Evolutionary conservation across 35 echinoderm and acorn worm genomes (phyloP).

Genomic region (Lytechinus pictus): DNA sequence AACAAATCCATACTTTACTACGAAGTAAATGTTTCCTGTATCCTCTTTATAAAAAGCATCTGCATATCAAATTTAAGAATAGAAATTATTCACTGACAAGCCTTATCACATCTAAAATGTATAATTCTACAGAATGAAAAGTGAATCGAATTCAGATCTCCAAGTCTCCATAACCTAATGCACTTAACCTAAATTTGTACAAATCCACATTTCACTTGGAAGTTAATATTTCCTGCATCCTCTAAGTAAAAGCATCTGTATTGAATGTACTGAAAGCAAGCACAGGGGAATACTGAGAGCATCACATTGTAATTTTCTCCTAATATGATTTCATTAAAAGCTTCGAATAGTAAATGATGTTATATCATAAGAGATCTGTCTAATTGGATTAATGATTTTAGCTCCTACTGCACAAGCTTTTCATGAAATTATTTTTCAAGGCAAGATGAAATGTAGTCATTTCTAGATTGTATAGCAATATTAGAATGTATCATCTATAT

Average conservation of each 20-base stretch:
- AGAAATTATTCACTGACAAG: too few relatives aligned
- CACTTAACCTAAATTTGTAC: background rate
- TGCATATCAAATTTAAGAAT: too few relatives aligned
- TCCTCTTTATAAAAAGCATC: too few relatives aligned
- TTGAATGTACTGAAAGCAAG: background rate
- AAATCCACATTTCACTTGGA: background rate
- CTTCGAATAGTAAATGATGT: background rate
- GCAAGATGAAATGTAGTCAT: background rate
- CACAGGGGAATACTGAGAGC: background rate
- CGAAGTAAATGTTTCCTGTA: too few relatives aligned
- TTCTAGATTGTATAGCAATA: too few relatives aligned
- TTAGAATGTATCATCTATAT: too few relatives aligned
- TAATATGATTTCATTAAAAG: background rate
- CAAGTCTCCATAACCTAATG: background rate
- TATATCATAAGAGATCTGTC: background rate
- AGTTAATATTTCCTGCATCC: background rate
- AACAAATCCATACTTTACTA: too few relatives aligned
- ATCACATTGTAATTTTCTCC: background rate
- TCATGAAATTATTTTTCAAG: background rate
- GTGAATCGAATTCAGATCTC: background rate
- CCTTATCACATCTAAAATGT: too few relatives aligned
- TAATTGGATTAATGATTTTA: background rate
- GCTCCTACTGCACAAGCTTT: background rate
- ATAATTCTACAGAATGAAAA: background rate
- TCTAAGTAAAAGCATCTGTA: background rate